A percentile compares a stretch with the other conserved stretches of the same genome.
Conservation (phyloP, 2,888 invertebrate genomes). For the Digitonthophagus gazella region DNA sequence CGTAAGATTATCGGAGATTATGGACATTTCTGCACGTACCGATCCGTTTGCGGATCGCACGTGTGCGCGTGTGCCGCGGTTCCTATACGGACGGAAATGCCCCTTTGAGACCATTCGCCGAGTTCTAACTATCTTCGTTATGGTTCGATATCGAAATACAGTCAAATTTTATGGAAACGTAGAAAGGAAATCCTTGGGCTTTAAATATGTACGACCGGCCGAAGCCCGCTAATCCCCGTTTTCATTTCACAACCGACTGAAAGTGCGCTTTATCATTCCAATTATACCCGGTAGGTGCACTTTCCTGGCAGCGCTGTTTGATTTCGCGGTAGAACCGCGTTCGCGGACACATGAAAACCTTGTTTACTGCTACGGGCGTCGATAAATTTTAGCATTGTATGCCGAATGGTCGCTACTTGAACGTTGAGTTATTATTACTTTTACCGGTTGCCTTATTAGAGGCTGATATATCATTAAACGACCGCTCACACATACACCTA, state of each 20-base stretch:
- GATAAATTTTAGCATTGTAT: conserved; percentile 13
- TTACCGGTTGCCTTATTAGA: conserved; percentile 28
- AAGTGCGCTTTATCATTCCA: conserved; percentile 10
- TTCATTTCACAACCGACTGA: conserved; percentile 6
- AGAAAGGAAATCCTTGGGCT: not conserved
- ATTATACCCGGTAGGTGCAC: conserved; percentile 7
- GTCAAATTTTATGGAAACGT: conserved; percentile 5
- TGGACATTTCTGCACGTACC: conserved; percentile 33
- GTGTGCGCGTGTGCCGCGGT: conserved; percentile 30
- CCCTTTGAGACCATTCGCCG: not conserved
- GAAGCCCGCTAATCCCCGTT: conserved; percentile 2
- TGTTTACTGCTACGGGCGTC: conserved; percentile 2
- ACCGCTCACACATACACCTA: conserved; percentile 5
- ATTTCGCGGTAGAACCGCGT: conserved; percentile 5
- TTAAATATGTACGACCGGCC: conserved; percentile 1
- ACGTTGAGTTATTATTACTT: conserved; percentile 25
- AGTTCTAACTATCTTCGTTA: conserved; percentile 22
- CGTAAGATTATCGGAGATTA: conserved; percentile 27
- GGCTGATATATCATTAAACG: conserved; percentile 12
- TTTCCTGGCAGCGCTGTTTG: conserved; percentile 5
- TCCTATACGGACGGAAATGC: not conserved
- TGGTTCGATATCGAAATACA: conserved; percentile 9
- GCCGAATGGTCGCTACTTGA: conserved; percentile 10
- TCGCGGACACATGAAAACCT: conserved; percentile 15
- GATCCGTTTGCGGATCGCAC: conserved; percentile 34